Evolutionary conservation across 1,140 invertebrate species (phyloP), one percentile per base, ranked within the genome.

Genomic region (Brachionus calyciflorus): DNA sequence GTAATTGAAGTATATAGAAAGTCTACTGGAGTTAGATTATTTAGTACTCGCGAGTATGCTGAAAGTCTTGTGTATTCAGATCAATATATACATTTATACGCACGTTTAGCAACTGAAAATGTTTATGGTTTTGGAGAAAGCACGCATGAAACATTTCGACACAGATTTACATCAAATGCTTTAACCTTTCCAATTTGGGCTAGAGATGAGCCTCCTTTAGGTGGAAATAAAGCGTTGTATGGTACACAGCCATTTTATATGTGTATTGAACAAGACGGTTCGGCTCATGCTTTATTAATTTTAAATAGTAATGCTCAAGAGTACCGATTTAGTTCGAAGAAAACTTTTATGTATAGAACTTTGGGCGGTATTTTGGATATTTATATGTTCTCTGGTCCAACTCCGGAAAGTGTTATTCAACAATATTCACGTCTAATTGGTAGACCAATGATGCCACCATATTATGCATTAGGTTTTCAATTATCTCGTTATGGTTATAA

Each of bases 381-480:
- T 14, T 87, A 84, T 77, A 80, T 87, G 44, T 85, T 88, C 76
- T 80, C 86, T 0, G 87, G 87, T 7, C 85, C 86, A n/a, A 83
- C 79, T 1, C 86, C 87, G 19, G 84, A 84, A 78, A 80, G 84
- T 44, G 83, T 85, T 49, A 51, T 77, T 51, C 65, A 40, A 28
- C 41, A 53, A 26, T 57, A 30, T 44, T 77, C 77, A 24, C 63
- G 80, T 44, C 79, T 82, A 10, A 81, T 88, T 55, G 87, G 87
- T 5, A 79, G 83, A 5, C 83, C 85, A 2, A 80, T 80, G 69
- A 83, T 88, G 79, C 86, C 86, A 26, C 86, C 87, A 46, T 77
- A 87, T 78, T 88, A 85, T 86, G 79, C 83, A 3, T 79, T 88
- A 17, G 87, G 87, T 26, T 87, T 87, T 79, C 87, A 88, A 68